phyloP scores from a whole-genome alignment of 2,113 vertebrate species.

The Ophthalmolycus amberensis region DNA sequence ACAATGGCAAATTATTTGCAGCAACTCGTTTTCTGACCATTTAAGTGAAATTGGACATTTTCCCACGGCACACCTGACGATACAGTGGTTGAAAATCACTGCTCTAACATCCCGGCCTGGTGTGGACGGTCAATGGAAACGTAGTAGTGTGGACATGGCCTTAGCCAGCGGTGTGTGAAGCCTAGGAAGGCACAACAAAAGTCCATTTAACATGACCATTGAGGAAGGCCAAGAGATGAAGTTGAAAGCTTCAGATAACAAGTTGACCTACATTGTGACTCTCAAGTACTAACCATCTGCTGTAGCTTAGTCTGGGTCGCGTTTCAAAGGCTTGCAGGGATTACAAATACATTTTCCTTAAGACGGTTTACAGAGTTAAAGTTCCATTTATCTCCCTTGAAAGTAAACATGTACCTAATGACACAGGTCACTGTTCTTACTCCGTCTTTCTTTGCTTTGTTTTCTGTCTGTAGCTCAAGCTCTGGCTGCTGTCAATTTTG shows the following conservation, averaged over 20 bases:
- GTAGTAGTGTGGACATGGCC: too few relatives aligned
- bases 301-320: background rate
- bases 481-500: conserved; percentile 87
- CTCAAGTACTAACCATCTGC: background rate
- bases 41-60: too few relatives aligned
- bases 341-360: too few relatives aligned
- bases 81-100: too few relatives aligned
- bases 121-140: too few relatives aligned
- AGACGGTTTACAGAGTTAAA: background rate
- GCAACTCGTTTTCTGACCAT: too few relatives aligned
- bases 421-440: background rate
- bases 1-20: too few relatives aligned
- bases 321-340: background rate
- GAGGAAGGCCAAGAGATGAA: background rate
- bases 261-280: background rate
- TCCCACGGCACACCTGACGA: too few relatives aligned
- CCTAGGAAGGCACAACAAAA: background rate
- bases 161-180: background rate
- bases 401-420: background rate
- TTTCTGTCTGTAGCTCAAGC: conserved; percentile 85
- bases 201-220: too few relatives aligned
- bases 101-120: too few relatives aligned
- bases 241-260: background rate
- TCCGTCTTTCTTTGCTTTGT: conserved; percentile 1
- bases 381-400: background rate